phyloP scores from a whole-genome alignment of 2,888 invertebrate genomes.

The Flabesymbios commensalis region DNA sequence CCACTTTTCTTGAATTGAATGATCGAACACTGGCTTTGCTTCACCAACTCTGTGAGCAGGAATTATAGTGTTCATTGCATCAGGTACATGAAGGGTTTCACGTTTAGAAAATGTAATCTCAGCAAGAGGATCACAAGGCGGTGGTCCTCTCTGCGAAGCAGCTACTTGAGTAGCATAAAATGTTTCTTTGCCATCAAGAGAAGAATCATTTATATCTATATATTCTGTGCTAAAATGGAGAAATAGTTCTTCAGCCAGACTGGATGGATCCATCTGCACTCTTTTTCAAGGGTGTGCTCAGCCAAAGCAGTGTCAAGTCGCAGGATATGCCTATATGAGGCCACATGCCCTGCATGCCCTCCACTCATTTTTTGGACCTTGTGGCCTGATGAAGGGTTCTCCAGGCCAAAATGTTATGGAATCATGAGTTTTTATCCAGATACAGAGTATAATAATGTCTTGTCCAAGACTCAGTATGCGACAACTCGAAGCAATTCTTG shows the following conservation, averaged over 20 bases:
- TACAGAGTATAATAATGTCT: too few species aligned
- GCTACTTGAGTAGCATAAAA: slow-evolving; percentile 12
- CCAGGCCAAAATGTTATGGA: slow-evolving; percentile 7
- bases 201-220: slow-evolving; percentile 5
- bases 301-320: slow-evolving; percentile 14
- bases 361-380: slow-evolving; percentile 7
- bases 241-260: neutral
- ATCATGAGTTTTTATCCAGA: too few species aligned
- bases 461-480: neutral
- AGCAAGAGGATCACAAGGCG: neutral
- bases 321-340: slow-evolving; percentile 5
- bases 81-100: neutral
- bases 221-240: slow-evolving; percentile 2
- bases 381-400: slow-evolving; percentile 14
- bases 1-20: neutral
- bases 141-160: slow-evolving; percentile 7
- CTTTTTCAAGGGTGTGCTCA: slow-evolving; percentile 1
- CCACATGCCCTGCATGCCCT: slow-evolving; percentile 8
- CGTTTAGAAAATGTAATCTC: neutral
- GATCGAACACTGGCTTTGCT: neutral
- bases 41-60: neutral
- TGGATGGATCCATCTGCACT: neutral
- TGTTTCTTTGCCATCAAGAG: slow-evolving; percentile 2
- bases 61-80: neutral
- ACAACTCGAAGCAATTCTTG: neutral